Conservation (phyloP, 2,797 vertebrate species). For the Neosilurus mollespiculum region DNA sequence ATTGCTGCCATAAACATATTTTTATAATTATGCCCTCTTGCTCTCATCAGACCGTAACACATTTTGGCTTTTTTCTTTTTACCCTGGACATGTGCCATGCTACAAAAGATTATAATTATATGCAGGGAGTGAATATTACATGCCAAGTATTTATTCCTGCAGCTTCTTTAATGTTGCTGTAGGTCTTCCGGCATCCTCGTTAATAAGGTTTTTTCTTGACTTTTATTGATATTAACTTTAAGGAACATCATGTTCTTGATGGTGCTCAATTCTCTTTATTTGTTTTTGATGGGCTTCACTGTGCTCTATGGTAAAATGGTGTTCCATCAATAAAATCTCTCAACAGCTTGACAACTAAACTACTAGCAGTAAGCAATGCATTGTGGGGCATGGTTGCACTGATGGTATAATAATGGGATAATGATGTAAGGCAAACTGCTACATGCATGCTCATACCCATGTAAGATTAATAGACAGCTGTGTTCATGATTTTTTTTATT, state of each 20-base stretch:
- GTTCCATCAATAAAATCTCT: background rate
- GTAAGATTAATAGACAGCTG: background rate
- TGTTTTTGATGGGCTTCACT: background rate
- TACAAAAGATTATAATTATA: background rate
- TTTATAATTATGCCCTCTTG: background rate
- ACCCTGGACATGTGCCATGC: background rate
- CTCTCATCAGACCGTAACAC: background rate
- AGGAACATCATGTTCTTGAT: background rate
- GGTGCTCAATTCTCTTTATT: background rate
- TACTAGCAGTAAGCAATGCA: background rate
- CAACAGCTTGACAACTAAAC: background rate
- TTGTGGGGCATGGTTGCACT: background rate
- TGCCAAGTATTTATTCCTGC: background rate
- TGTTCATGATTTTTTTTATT: background rate
- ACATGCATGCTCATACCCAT: background rate
- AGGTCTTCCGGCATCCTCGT: background rate
- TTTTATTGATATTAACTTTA: background rate
- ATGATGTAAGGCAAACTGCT: background rate
- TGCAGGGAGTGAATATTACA: background rate
- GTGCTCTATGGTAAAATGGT: background rate
- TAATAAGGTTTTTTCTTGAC: background rate
- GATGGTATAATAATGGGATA: background rate
- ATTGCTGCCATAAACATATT: background rate
- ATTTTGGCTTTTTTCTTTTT: background rate
- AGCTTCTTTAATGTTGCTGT: background rate